phyloP scores from a whole-genome alignment of 2,797 vertebrate species.

The Cirrhinus mrigala region DNA sequence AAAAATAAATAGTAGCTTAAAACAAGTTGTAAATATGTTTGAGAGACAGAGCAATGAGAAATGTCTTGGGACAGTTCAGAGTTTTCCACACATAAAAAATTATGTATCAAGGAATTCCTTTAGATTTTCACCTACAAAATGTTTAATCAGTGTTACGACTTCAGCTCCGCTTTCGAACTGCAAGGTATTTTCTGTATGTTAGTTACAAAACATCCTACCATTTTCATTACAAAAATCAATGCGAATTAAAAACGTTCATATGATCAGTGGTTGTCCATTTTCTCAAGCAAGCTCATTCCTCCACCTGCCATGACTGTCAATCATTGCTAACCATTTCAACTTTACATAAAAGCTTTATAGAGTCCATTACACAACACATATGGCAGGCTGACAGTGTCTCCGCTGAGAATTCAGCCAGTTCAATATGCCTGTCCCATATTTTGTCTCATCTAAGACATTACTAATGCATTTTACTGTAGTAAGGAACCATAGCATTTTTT shows the following conservation, averaged over 20 bases:
- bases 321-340: constrained; percentile 46
- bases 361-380: constrained; percentile 41
- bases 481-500: constrained; percentile 3
- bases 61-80: neutral
- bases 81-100: neutral
- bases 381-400: constrained; percentile 57
- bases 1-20: neutral
- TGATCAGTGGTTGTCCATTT: neutral
- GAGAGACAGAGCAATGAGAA: neutral
- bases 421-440: constrained; percentile 64
- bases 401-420: constrained; percentile 50
- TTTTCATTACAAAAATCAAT: neutral
- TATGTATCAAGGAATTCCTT: neutral
- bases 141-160: neutral
- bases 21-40: neutral
- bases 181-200: neutral
- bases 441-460: constrained; percentile 12
- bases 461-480: constrained; percentile 9
- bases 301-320: constrained; percentile 23
- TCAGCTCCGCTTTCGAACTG: neutral
- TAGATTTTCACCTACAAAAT: neutral
- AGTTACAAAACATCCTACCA: neutral
- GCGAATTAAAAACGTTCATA: neutral
- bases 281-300: constrained; percentile 15
- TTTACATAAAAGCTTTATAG: constrained; percentile 43